Base-by-base conservation (phyloP, 2,888 invertebrate genomes). In the Perdita meconis region DNA sequence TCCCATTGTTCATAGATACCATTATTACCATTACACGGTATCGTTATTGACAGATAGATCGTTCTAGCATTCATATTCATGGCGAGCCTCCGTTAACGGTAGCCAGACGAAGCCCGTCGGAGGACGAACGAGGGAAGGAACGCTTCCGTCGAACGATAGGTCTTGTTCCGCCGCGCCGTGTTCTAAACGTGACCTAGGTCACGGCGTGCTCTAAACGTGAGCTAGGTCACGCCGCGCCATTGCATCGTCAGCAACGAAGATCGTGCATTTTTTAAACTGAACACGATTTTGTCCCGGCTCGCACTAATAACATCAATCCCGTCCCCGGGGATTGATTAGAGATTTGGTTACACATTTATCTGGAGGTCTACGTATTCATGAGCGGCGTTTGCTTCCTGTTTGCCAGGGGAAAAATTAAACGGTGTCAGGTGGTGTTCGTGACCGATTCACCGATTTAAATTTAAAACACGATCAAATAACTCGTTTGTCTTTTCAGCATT, bases 11-110 rank as follows among this genome's bases (percentile, higher is more conserved):
- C 80, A 50, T 60, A 59, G 76, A 77, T 64, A 81, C 75, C 68
- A 80, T 81, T 81, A 76, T 80, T 81, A 72, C 79, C 76, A 61
- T 80, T 81, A 72, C 66, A 70, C 66, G 76, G 68, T 79, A 81
- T 77, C 79, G 72, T 79, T 76, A 81, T 80, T 72, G 76, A 66
- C 80, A 67, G 76, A 71, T 40, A 64, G 78, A 74, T 78, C 63
- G 53, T 47, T 5, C 44, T 8, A 42, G 64, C 55, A 76, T 80
- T 72, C 81, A 76, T 80, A 81, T 80, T 80, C 80, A 80, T 78
- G 75, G 19, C 65, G 66, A 47, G 53, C 57, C 55, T 47, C 47
- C 42, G 44, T 69, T n/a, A 69, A 80, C 70, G 63, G 69, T 51
- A 38, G 64, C 47, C 19, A n/a, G 47, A 16, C 44, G 16, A 8